A percentile compares a stretch with the other conserved stretches of the same genome.
phyloP scores from a whole-genome alignment of 2,113 vertebrate species.

The Odontophorus gujanensis region DNA sequence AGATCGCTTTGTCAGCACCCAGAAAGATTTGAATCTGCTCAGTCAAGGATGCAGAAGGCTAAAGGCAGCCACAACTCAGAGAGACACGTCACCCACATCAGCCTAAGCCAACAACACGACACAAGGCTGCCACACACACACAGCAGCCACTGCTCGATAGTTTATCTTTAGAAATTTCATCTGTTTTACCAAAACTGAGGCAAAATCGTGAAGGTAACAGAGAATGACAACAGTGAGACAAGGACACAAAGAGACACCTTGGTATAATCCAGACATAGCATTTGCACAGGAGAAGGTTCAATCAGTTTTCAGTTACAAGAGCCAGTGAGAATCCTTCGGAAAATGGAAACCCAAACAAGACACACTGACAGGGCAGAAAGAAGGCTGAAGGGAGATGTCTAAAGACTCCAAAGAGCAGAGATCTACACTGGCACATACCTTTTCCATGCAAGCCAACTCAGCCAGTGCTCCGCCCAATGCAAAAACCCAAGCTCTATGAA shows the following conservation, averaged over 20 bases:
- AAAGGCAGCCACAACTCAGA: neutral
- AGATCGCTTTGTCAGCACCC: neutral
- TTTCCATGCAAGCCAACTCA: neutral
- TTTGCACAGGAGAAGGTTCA: neutral
- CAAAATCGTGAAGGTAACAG: neutral
- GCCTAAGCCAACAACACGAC: neutral
- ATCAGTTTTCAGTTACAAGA: neutral
- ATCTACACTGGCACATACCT: neutral
- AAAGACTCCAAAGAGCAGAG: neutral
- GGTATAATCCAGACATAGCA: neutral
- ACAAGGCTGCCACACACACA: neutral
- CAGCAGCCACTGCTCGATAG: neutral
- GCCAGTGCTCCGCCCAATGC: neutral
- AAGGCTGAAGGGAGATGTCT: neutral
- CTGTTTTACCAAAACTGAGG: neutral
- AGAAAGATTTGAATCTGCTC: neutral
- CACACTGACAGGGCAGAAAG: accelerated
- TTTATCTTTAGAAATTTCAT: neutral
- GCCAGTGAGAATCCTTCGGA: neutral
- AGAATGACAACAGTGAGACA: neutral
- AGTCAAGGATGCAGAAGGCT: neutral
- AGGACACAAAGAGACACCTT: neutral
- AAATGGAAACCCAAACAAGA: neutral
- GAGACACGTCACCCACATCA: neutral
- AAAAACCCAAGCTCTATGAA: neutral